Evolutionary conservation across 2,797 vertebrate species (phyloP), one percentile per base, ranked within the genome.

Genomic region (Premnoplex brunnescens): DNA sequence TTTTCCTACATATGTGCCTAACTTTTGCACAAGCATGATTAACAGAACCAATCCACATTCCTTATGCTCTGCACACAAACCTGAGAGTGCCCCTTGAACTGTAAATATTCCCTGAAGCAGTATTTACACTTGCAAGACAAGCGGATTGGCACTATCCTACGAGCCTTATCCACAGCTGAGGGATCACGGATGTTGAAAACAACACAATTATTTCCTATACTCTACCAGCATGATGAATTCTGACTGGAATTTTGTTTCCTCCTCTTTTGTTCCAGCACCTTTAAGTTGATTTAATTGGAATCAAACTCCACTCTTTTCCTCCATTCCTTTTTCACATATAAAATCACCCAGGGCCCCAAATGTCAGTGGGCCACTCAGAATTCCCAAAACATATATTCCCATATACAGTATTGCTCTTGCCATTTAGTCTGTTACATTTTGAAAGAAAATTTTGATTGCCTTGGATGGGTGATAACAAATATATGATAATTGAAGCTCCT

Each of bases 1-100:
- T 74, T 93, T 85, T 72, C 49, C 75, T 84, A 20, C 37, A 28
- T 92, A 85, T 41, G 27, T 36, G 21, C 69, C 78, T 89, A 75
- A 74, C 13, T 88, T 88, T 78, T 80, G 58, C 69, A 93, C 32
- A 1, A 85, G 46, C 56, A 51, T 39, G 82, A 51, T 58, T 49
- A 77, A 24, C 64, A 91, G 63, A 89, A 58, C 19, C 30, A 79
- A 60, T 95, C 46, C 17, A 7, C 3, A 0, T 83, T 85, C 64
- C 60, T 87, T 77, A 82, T 79, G 68, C 37, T 73, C 14, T n/a
- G 21, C 39, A 63, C 56, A 59, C 48, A 91, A 93, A 73, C 44
- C 71, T 55, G 55, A 87, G 51, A 22, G 34, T 84, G 18, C 17
- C 23, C 28, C 54, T 69, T 66, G 46, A 91, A 63, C 71, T 63